Base-by-base conservation (phyloP, 2,113 vertebrate species). In the Pionites leucogaster region DNA sequence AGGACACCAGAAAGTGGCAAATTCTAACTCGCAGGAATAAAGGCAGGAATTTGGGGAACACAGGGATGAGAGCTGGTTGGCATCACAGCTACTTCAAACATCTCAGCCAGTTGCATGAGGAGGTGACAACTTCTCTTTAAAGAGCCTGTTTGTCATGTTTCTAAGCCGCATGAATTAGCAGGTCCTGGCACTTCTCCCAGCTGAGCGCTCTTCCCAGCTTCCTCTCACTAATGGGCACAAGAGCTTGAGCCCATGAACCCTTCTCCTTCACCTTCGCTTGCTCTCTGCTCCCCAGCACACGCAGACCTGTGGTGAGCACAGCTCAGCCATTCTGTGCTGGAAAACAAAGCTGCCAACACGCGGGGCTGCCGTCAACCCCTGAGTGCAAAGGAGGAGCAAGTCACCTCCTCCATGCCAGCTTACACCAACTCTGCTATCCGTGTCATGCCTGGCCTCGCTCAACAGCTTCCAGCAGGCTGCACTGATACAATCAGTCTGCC, bases 391-490 rank as follows among this genome's bases (percentile, higher is more conserved):
- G 93, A 95, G 86, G 90, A 93, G 96, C 72, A 88, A 94, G 92
- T 50, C 92, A 92, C 92, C 92, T 95, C 91, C 74, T 91, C 70
- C 0, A 49, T 96, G 96, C 93, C 96, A 91, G 96, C 93, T 94
- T 96, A 94, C 93, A 95, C 96, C 93, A 87, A 42, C 81, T 91
- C 92, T 31, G 20, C 35, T 25, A 53, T 39, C 88, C 63, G 5
- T 50, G 70, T 85, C 93, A 86, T 53, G 90, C 86, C 83, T 82
- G 92, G 96, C 92, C 86, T 52, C 22, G 10, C 69, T 94, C 86
- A 94, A 80, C 90, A 84, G 90, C 95, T 95, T 57, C 95, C 57
- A 95, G 95, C 90, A 65, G 95, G 90, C 81, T 87, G 72, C 52
- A 9, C 77, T 92, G 88, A 89, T 90, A 91, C 89, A 80, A 85